phyloP scores from a whole-genome alignment of 2,888 invertebrate species.

The Pyrrhia umbra region DNA sequence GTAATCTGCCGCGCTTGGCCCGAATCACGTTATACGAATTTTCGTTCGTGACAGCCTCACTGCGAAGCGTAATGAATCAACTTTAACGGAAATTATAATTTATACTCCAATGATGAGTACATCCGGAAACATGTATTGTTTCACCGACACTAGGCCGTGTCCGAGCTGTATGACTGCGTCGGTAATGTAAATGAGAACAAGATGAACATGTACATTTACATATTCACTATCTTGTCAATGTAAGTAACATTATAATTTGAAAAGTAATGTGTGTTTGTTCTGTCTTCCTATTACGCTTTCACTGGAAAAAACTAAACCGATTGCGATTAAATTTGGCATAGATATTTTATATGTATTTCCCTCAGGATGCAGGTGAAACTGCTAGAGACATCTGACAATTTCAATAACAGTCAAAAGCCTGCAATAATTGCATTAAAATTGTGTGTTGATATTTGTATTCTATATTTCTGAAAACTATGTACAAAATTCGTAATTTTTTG shows the following conservation, averaged over 20 bases:
- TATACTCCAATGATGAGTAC: slow-evolving; percentile 55
- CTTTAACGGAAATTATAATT: slow-evolving; percentile 46
- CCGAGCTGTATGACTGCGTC: slow-evolving; percentile 52
- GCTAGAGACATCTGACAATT: no score
- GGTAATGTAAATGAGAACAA: slow-evolving; percentile 65
- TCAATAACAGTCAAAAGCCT: slow-evolving; percentile 50
- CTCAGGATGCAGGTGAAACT: no score
- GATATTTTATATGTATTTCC: no score
- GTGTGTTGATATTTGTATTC: no score
- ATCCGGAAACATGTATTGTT: slow-evolving; percentile 56
- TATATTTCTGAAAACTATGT: no score
- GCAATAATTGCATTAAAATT: no score
- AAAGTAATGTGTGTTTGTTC: no score
- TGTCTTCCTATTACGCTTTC: no score
- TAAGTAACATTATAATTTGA: no score
- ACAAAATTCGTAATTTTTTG: background rate
- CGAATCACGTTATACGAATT: slow-evolving; percentile 36
- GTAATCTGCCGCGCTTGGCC: slow-evolving; percentile 31
- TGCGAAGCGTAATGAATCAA: slow-evolving; percentile 45
- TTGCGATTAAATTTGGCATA: no score
- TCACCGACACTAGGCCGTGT: slow-evolving; percentile 33
- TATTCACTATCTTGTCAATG: slow-evolving; percentile 60
- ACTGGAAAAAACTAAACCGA: no score
- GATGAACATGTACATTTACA: slow-evolving; percentile 58
- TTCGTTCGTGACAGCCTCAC: slow-evolving; percentile 33